phyloP scores from a whole-genome alignment of 2,888 invertebrate species.

The Drosophila flavopinicola region DNA sequence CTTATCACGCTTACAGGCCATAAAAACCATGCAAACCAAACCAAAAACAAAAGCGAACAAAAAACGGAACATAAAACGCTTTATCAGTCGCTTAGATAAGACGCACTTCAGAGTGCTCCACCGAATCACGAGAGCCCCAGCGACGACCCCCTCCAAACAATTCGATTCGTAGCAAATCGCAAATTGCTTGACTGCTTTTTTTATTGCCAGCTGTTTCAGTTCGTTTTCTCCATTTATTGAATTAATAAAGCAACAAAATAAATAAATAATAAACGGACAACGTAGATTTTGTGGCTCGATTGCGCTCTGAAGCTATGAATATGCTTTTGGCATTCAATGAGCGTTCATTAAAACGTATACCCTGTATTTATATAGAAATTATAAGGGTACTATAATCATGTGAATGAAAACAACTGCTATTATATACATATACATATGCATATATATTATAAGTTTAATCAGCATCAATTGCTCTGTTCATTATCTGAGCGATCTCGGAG shows the following conservation, averaged over 20 bases:
- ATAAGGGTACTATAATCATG: too few relatives aligned
- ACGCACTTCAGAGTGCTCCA: slow-evolving; percentile 3
- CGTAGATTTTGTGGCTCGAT: slow-evolving; percentile 34
- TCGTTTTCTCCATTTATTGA: slow-evolving; percentile 45
- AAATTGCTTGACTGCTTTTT: slow-evolving; percentile 53
- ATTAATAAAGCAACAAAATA: slow-evolving; percentile 55
- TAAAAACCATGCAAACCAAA: too few relatives aligned
- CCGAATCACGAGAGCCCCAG: slow-evolving; percentile 9
- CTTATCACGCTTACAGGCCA: slow-evolving; percentile 14
- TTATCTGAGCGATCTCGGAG: too few relatives aligned
- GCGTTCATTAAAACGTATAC: slow-evolving; percentile 25
- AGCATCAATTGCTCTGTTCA: too few relatives aligned
- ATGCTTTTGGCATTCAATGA: slow-evolving; percentile 38
- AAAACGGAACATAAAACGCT: neutral
- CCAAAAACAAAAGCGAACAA: too few relatives aligned
- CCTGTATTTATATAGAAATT: slow-evolving; percentile 13
- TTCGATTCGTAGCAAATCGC: slow-evolving; percentile 13
- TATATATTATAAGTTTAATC: too few relatives aligned
- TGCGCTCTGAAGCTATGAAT: slow-evolving; percentile 25
- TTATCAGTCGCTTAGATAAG: slow-evolving; percentile 30
- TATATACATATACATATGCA: too few relatives aligned
- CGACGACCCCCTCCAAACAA: neutral
- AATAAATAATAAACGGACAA: slow-evolving; percentile 9
- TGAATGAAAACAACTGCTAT: too few relatives aligned
- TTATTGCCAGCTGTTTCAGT: slow-evolving; percentile 22